Percentiles rank a stretch among this genome's conserved stretches.
Evolutionary conservation across 2,113 vertebrate genomes (phyloP).

Genomic region (Triplophysa rosa): DNA sequence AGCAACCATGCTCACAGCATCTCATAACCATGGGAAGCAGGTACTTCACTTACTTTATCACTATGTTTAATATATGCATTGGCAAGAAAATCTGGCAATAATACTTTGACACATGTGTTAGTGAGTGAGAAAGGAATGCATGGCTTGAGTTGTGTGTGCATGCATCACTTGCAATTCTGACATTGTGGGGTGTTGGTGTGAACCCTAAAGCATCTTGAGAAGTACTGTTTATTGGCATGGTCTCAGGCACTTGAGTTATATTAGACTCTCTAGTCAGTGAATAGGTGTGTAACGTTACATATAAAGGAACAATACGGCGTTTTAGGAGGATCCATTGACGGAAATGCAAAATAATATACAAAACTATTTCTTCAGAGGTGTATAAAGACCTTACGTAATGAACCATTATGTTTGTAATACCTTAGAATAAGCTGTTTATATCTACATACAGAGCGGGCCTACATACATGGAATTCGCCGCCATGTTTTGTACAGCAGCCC

Average conservation of each 20-base stretch:
- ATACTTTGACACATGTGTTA: slow-evolving; percentile 17
- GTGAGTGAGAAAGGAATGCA: slow-evolving; percentile 56
- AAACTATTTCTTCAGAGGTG: too few species aligned
- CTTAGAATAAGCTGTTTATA: too few species aligned
- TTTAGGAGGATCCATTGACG: too few species aligned
- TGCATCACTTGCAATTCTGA: slow-evolving; percentile 30
- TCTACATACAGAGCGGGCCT: too few species aligned
- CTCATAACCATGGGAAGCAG: neutral
- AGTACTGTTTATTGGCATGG: slow-evolving; percentile 65
- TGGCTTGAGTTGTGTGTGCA: slow-evolving; percentile 61
- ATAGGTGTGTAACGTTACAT: neutral
- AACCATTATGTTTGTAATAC: too few species aligned
- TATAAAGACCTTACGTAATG: too few species aligned
- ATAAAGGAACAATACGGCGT: too few species aligned
- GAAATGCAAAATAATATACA: too few species aligned
- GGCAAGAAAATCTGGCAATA: neutral
- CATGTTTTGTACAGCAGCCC: too few species aligned
- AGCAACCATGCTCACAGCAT: neutral
- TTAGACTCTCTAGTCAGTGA: neutral
- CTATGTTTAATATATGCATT: neutral
- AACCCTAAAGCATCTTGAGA: slow-evolving; percentile 61
- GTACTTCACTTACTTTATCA: slow-evolving; percentile 4
- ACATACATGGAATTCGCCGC: too few species aligned
- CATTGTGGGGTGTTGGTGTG: slow-evolving; percentile 61
- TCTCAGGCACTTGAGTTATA: slow-evolving; percentile 64